Percentiles rank a stretch among this genome's conserved stretches.
These are phyloP conservation scores for Brienomyrus brachyistius DNA, from an alignment of 2,113 vertebrate genomes.

Conservation along the genomic window DNA sequence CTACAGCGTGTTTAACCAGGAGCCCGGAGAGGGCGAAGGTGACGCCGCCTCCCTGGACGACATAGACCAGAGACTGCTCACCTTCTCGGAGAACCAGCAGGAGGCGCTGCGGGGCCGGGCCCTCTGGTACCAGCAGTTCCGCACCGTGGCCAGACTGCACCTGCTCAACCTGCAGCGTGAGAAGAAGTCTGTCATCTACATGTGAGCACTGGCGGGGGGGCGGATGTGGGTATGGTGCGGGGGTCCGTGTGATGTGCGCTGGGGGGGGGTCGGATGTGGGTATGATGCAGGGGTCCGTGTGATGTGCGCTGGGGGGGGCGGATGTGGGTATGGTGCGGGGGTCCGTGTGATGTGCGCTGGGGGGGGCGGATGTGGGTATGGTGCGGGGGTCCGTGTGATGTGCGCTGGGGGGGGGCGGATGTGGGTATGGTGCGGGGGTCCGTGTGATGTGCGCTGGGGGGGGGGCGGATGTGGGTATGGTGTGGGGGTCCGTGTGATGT, in stretches of 20 bases:
- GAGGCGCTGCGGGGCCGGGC: conserved; percentile 52
- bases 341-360: neutral
- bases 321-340: neutral
- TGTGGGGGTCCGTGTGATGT: neutral
- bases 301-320: neutral
- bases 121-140: conserved; percentile 88
- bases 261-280: neutral
- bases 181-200: conserved; percentile 71
- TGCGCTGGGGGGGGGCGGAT: too few species aligned
- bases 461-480: neutral
- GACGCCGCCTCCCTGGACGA: conserved; percentile 69
- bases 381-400: neutral
- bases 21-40: conserved; percentile 67
- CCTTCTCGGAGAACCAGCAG: conserved; percentile 66
- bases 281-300: too few species aligned
- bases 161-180: conserved; percentile 79
- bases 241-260: neutral
- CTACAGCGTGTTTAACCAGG: conserved; percentile 81
- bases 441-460: neutral
- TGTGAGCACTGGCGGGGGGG: conserved; percentile 32
- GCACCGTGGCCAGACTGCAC: conserved; percentile 77
- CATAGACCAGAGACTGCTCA: conserved; percentile 78
- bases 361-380: neutral
- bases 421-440: neutral
- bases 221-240: neutral